Conservation (phyloP, 2,797 vertebrate genomes). For the Zalophus californianus region DNA sequence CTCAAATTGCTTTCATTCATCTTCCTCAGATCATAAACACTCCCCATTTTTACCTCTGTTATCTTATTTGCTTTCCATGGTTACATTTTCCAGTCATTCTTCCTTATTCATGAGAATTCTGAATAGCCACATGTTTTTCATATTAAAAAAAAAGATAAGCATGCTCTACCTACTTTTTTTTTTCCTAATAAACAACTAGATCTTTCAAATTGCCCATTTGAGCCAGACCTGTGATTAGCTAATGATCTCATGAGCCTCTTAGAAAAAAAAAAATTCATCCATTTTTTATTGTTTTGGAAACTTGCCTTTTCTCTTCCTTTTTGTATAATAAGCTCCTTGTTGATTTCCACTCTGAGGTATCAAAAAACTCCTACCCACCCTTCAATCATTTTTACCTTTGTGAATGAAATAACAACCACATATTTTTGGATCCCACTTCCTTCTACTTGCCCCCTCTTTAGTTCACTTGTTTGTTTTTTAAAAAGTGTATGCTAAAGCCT, state of each 20-base stretch:
- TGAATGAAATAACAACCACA: neutral
- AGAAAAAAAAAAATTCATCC: constrained; percentile 41
- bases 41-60: neutral
- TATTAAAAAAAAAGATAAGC: constrained; percentile 46
- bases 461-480: constrained; percentile 14
- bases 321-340: constrained; percentile 2
- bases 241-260: constrained; percentile 3
- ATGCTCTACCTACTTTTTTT: constrained; percentile 39
- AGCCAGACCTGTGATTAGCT: constrained; percentile 34
- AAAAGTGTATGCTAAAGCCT: constrained; percentile 42
- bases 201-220: constrained; percentile 38
- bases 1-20: constrained; percentile 26
- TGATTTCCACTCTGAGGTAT: neutral
- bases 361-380: neutral
- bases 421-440: constrained; percentile 54
- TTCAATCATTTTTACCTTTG: neutral
- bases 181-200: constrained; percentile 55
- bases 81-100: constrained; percentile 13
- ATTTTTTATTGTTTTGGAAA: constrained; percentile 19
- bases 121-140: constrained; percentile 55
- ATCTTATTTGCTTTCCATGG: constrained; percentile 15
- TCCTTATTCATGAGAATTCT: constrained; percentile 1
- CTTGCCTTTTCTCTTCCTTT: constrained; percentile 18
- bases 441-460: neutral
- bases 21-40: neutral